Base-by-base conservation (phyloP, 2,797 vertebrate genomes). In the Cyclopterus lumpus region DNA sequence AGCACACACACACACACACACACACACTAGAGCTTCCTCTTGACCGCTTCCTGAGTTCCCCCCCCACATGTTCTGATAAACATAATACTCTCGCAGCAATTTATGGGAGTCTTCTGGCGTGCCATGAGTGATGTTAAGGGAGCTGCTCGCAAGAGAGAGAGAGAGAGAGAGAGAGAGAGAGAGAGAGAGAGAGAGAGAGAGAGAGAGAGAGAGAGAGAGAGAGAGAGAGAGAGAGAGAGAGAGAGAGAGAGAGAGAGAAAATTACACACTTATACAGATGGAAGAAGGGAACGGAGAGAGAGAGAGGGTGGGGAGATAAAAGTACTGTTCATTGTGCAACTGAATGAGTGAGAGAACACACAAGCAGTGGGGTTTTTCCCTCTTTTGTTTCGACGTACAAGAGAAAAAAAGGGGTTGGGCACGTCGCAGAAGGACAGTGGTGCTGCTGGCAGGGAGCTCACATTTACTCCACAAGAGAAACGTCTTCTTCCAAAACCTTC, bases 21-120 rank as follows among this genome's bases (percentile, higher is more conserved):
- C 42, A 18, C 16, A 6, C 42, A 70, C 74, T 73, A 16, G 26
- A 63, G 81, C 77, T 75, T 87, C 73, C 80, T 72, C 69, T 54
- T 57, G 70, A 75, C 61, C 10, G 0, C 55, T 60, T 80, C 73
- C 70, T 36, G 11, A 5, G n/a, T 9, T 55, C 32, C 24, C n/a
- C 12, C 0, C 32, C 26, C n/a, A 16, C 0, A 2, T 2, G 1
- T 51, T 1, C 34, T 59, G 24, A 61, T 54, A 10, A 69, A 57
- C 10, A 3, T 1, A 8, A 58, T 2, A 15, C n/a, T 38, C 1
- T 16, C 26, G 6, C 8, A 11, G n/a, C 8, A 3, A 30, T 67
- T 58, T 4, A 8, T n/a, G 5, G 9, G n/a, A 49, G 32, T 22
- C 32, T 7, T 26, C n/a, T 42, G 28, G 7, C 36, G 30, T 1